Conservation (phyloP, 2,113 vertebrate genomes). For the Myiagra hebetior region DNA sequence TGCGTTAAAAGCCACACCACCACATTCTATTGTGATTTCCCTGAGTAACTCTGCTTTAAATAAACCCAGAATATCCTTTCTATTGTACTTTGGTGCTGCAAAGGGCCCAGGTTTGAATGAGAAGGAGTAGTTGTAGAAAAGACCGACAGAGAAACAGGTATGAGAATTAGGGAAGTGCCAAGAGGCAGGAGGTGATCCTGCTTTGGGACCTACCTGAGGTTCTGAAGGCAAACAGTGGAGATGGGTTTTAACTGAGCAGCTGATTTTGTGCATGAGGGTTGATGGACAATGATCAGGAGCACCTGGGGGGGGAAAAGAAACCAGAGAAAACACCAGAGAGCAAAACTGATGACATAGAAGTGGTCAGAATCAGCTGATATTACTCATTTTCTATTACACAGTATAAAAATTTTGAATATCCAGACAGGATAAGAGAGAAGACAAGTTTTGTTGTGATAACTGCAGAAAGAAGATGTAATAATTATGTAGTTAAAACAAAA, state of each 20-base stretch:
- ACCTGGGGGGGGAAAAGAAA: background rate
- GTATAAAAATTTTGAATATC: background rate
- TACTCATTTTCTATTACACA: fast-evolving
- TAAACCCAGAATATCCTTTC: background rate
- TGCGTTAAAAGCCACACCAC: background rate
- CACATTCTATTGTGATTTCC: fast-evolving
- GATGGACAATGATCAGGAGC: background rate
- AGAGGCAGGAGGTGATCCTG: background rate
- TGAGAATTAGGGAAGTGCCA: background rate
- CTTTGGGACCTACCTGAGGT: background rate
- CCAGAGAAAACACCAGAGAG: background rate
- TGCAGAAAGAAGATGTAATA: background rate
- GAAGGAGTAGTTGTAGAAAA: background rate
- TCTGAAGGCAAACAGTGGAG: background rate
- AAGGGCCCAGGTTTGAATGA: background rate
- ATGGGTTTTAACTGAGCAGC: background rate
- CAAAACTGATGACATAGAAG: background rate
- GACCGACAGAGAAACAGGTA: background rate
- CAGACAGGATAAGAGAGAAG: background rate
- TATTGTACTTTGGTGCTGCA: background rate
- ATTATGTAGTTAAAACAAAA: background rate
- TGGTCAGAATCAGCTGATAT: background rate
- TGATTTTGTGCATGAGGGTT: background rate
- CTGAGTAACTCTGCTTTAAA: background rate
- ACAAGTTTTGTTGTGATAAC: background rate